These are phyloP conservation scores for Spisula subtruncata DNA, from an alignment of 2,888 invertebrate genomes.

Conservation along the genomic window DNA sequence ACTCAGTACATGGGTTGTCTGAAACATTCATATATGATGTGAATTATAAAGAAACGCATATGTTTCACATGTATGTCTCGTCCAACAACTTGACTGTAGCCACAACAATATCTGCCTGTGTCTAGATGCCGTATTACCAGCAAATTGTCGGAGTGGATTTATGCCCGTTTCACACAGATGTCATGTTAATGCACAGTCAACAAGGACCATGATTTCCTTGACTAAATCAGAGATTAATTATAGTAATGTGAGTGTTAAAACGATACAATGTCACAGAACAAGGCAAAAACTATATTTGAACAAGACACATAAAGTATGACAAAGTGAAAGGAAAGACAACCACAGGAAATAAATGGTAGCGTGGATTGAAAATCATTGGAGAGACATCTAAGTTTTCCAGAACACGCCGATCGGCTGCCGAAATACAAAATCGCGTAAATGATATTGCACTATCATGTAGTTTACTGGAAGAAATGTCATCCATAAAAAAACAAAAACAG, in stretches of 20 bases:
- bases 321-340: slow-evolving; percentile 5
- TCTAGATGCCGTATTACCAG: not conserved
- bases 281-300: slow-evolving; percentile 19
- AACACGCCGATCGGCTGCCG: too few relatives aligned
- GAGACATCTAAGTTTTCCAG: not conserved
- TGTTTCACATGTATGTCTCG: not conserved
- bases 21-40: not conserved
- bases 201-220: slow-evolving; percentile 11
- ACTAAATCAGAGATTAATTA: slow-evolving; percentile 12
- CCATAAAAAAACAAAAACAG: too few relatives aligned
- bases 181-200: slow-evolving; percentile 23
- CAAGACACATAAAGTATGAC: slow-evolving; percentile 11
- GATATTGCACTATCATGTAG: too few relatives aligned
- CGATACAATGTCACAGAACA: slow-evolving; percentile 10
- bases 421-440: too few relatives aligned
- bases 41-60: not conserved
- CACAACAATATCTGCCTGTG: not conserved
- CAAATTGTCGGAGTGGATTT: not conserved
- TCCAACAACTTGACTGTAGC: not conserved
- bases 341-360: not conserved
- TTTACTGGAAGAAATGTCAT: too few relatives aligned
- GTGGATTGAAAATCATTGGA: not conserved
- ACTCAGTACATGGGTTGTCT: not conserved
- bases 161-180: slow-evolving; percentile 1
- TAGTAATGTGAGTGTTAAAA: slow-evolving; percentile 1